Conservation (phyloP, 2,113 vertebrate species). For the Oncorhynchus kisutch region DNA sequence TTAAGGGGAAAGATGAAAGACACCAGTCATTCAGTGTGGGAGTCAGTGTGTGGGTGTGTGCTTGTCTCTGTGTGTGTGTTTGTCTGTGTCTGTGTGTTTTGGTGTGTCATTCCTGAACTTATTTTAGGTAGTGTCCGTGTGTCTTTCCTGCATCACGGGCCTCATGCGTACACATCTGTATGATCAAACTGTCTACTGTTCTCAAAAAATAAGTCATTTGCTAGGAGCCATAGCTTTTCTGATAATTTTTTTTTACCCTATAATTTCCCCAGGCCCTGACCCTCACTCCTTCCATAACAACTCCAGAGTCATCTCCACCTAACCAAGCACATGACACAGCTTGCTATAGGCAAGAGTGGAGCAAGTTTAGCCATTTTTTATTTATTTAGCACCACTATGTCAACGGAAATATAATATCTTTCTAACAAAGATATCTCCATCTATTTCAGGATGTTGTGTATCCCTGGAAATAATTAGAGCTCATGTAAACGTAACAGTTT, state of each 20-base stretch:
- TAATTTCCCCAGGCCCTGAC: background rate
- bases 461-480: too few species aligned
- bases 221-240: conserved; percentile 25
- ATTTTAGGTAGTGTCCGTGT: conserved; percentile 40
- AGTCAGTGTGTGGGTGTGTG: background rate
- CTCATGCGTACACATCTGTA: conserved; percentile 3
- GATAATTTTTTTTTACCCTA: background rate
- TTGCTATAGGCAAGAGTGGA: background rate
- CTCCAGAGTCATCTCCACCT: background rate
- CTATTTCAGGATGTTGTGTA: too few species aligned
- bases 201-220: conserved; percentile 18
- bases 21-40: background rate
- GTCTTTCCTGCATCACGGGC: conserved; percentile 30
- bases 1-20: conserved; percentile 4
- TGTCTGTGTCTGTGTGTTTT: background rate
- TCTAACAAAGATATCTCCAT: too few species aligned
- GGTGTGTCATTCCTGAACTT: conserved; percentile 49
- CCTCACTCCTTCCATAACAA: conserved; percentile 15
- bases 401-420: too few species aligned
- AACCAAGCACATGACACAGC: background rate
- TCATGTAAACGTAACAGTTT: too few species aligned
- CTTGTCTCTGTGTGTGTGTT: conserved; percentile 3
- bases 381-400: too few species aligned
- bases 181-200: background rate
- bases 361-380: too few species aligned